Evolutionary conservation across 2,888 invertebrate species (phyloP), one percentile per base, ranked within the genome.

Genomic region (Polydesmus complanatus): DNA sequence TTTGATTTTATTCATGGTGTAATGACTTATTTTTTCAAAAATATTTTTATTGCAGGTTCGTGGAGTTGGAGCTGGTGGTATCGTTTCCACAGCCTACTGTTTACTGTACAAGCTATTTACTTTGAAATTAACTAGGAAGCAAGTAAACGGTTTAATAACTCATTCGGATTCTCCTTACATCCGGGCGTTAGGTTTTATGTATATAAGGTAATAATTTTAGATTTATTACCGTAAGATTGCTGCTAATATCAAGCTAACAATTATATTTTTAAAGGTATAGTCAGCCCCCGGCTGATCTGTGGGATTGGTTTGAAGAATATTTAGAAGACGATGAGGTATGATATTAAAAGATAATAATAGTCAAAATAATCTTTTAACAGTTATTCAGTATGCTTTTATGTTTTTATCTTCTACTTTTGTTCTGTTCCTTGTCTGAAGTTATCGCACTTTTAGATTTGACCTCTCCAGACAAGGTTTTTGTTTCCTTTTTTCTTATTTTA

Each of bases 21-120:
- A 14, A 57, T 57, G 18, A 18, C 14, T 54, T 18, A 18, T 18
- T 37, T 54, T 51, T 51, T 51, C 21, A 51, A 5, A 3, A 21
- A 14, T 11, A 26, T 54, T 54, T 67, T 54, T 57, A 61, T 60
- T 60, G 57, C 72, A 91, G 88, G 92, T 96, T 3, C 83, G 98
- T 65, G 98, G 98, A 27, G 98, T 99, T 27, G 98, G 98, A 49
- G 97, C 97, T 50, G 98, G 98, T 58, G 98, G 98, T 56, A 97
- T 99, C 64, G 97, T 99, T 22, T 96, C 96, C n/a, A 96, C 97
- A 62, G 97, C 98, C 0, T 99, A 90, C 77, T 98, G 98, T 74
- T 81, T 98, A n/a, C 81, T 99, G 37, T 99, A 96, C 78, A 97
- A 98, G 77, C 78, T 99, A 65, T 98, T 93, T 77, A 97, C 97